phyloP scores from a whole-genome alignment of 2,888 invertebrate species.

The Spisula solida region DNA sequence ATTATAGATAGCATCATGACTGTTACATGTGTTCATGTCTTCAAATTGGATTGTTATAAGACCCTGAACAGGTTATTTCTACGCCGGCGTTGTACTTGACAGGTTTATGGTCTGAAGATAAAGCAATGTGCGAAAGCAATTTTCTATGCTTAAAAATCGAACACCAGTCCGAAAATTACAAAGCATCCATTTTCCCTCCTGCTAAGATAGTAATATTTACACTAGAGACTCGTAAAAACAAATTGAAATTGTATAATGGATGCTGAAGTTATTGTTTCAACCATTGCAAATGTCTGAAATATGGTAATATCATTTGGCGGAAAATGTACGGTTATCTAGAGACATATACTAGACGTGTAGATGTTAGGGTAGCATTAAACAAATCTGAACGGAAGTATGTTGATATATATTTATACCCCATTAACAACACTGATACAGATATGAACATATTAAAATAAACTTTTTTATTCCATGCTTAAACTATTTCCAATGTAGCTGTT shows the following conservation, averaged over 20 bases:
- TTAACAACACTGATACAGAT: no score
- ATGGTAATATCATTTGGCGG: constrained; percentile 12
- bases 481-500: no score
- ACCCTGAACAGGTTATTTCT: neutral
- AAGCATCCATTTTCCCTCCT: neutral
- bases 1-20: neutral
- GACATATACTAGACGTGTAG: neutral
- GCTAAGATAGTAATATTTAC: neutral
- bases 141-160: constrained; percentile 16
- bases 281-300: constrained; percentile 18
- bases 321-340: constrained; percentile 23
- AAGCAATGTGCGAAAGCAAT: constrained; percentile 43
- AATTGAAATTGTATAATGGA: constrained; percentile 33
- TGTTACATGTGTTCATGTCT: constrained; percentile 16
- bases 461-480: no score
- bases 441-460: no score
- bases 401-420: neutral
- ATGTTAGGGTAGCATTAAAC: neutral
- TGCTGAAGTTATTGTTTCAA: constrained; percentile 22
- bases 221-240: constrained; percentile 27
- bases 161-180: neutral
- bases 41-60: neutral
- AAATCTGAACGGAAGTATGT: neutral
- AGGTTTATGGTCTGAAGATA: constrained; percentile 41
- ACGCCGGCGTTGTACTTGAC: neutral